Evolutionary conservation across 2,888 invertebrate genomes (phyloP).

Genomic region (Caenorhabditis virilis): DNA sequence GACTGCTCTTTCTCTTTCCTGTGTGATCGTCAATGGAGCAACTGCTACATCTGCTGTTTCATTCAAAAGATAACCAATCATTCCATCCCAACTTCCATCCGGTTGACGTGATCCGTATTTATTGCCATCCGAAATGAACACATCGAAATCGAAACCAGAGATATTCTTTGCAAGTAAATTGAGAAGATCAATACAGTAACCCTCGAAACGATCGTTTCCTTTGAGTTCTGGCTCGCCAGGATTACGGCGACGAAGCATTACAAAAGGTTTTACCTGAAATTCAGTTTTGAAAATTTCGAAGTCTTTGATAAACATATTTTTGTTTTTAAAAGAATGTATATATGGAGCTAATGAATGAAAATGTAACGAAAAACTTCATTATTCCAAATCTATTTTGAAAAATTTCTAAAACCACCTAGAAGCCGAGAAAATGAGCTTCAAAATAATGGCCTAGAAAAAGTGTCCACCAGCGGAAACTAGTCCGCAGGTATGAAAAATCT

Average conservation of each 20-base stretch:
- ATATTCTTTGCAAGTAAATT: conserved; percentile 66
- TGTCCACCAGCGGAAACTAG: too few relatives aligned
- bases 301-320: too few relatives aligned
- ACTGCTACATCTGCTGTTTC: conserved; percentile 88
- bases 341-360: too few relatives aligned
- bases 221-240: conserved; percentile 58
- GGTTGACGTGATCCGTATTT: conserved; percentile 54
- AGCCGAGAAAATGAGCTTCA: too few relatives aligned
- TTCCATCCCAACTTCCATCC: conserved; percentile 67
- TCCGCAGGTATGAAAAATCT: too few relatives aligned
- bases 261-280: conserved; percentile 83
- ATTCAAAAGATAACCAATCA: conserved; percentile 67
- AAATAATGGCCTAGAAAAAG: too few relatives aligned
- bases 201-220: conserved; percentile 69
- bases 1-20: conserved; percentile 85
- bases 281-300: too few relatives aligned
- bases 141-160: conserved; percentile 63
- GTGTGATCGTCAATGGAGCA: conserved; percentile 90
- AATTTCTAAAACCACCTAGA: too few relatives aligned
- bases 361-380: too few relatives aligned
- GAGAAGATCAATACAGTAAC: conserved; percentile 63
- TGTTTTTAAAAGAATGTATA: too few relatives aligned
- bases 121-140: conserved; percentile 66
- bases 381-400: too few relatives aligned
- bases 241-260: conserved; percentile 78